These are phyloP conservation scores for Cosmopolites sordidus DNA, from an alignment of 2,888 invertebrate species.

Conservation along the genomic window DNA sequence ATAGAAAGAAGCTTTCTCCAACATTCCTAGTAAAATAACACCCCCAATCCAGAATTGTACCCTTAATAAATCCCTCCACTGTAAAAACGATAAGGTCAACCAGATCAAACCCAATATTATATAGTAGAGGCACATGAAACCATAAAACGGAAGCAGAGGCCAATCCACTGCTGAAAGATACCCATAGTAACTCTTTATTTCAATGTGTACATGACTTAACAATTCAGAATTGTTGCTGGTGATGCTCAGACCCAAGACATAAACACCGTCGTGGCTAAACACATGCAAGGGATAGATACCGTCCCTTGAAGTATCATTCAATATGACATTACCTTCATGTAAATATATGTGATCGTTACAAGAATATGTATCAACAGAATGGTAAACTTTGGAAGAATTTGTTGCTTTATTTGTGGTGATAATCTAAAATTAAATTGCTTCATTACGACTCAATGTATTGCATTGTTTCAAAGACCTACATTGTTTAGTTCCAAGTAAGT, in stretches of 20 bases:
- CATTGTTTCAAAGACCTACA: conserved; percentile 35
- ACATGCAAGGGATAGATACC: conserved; percentile 50
- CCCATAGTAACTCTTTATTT: conserved; percentile 73
- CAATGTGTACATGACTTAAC: conserved; percentile 59
- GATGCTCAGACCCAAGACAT: conserved; percentile 57
- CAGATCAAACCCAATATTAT: conserved; percentile 77
- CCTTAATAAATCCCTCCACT: conserved; percentile 86
- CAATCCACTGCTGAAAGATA: conserved; percentile 86
- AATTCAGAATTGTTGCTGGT: conserved; percentile 50
- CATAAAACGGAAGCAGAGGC: conserved; percentile 86
- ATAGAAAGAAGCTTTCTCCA: conserved; percentile 86
- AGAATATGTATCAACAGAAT: conserved; percentile 32
- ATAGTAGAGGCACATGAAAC: conserved; percentile 84
- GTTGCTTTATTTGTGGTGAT: conserved; percentile 20
- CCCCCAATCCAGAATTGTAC: conserved; percentile 97
- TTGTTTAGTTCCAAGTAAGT: conserved; percentile 38
- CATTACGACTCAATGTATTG: neutral
- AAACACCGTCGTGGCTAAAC: conserved; percentile 68
- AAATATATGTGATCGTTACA: conserved; percentile 44
- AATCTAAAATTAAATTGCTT: conserved; percentile 26
- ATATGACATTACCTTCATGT: conserved; percentile 30
- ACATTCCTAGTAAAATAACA: conserved; percentile 81
- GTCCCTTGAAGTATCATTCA: conserved; percentile 32
- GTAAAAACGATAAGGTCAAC: conserved; percentile 76
- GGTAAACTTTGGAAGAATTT: conserved; percentile 29